Evolutionary conservation across 64 coral and sea anemone species (phyloP), one percentile per base, ranked within the genome.

Genomic region (Platygyra sinensis): DNA sequence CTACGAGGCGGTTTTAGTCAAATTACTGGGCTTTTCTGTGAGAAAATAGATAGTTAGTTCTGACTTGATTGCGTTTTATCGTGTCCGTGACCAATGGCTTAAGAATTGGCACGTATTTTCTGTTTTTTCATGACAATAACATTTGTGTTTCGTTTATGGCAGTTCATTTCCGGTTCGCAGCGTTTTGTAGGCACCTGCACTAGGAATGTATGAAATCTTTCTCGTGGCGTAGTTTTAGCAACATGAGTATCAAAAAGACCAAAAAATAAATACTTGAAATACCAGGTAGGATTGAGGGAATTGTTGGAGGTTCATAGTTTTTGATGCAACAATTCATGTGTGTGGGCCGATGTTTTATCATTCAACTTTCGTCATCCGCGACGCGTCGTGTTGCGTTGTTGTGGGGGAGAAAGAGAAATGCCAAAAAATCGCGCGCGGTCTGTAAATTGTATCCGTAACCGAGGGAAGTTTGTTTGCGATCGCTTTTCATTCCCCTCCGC

Each of bases 171-270:
- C 81, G 81, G 81, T 85, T 85, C 38, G 62, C 18, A 71, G 60
- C 63, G 22, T 85, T 85, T 27, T 71, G 63, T 46, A 69, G 81
- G 81, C 81, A 85, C 81, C 81, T 85, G 81, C 81, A 85, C 32
- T 67, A 39, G 81, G 81, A 85, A 85, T 85, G 62, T 29, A 50
- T 71, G 38, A 85, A 85, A 85, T 85, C 63, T 20, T 24, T 39
- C 10, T 46, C 24, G 62, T 85, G 39, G 60, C 63, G 63, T 5
- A 27, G 0, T 85, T 79, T 85, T 71, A 69, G 33, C 63, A 49
- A 71, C 24, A 72, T 36, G 71, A 85, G 33, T 71, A 85, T 72
- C 20, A 13, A 72, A 83, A 67, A 69, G 2, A 2, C 1, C 0
- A 17, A 11, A 71, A 71, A 50, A 36, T 1, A 83, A n/a, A 18